phyloP scores from a whole-genome alignment of 1,140 invertebrate species.

The Zophobas atratus region DNA sequence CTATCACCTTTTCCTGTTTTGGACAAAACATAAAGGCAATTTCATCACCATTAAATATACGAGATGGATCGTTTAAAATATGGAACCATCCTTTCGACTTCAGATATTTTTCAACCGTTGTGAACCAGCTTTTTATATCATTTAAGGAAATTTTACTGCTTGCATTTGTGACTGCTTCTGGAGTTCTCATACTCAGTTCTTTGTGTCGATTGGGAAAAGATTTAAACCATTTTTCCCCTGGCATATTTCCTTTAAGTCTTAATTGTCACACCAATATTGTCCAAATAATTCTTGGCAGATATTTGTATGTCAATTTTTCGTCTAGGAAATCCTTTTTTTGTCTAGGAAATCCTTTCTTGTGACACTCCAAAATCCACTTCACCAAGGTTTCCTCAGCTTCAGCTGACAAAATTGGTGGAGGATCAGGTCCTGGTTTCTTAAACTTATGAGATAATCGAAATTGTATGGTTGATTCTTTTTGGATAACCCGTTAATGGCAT shows the following conservation, averaged over 20 bases:
- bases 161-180: conserved; percentile 57
- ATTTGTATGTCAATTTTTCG: background rate
- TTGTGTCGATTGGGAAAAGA: conserved; percentile 63
- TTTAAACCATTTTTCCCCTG: conserved; percentile 64
- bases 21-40: conserved; percentile 64
- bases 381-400: conserved; percentile 12
- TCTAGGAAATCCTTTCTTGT: background rate
- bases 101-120: conserved; percentile 57
- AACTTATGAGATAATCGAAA: conserved; percentile 30
- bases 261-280: conserved; percentile 11
- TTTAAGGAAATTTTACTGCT: conserved; percentile 62
- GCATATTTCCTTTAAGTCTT: conserved; percentile 60
- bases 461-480: conserved; percentile 11
- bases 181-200: conserved; percentile 53
- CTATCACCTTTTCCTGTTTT: conserved; percentile 61
- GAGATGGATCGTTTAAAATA: conserved; percentile 57
- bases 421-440: background rate
- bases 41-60: too few species aligned
- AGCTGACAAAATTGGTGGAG: background rate
- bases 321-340: too few species aligned
- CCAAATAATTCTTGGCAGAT: background rate
- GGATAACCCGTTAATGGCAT: too few species aligned
- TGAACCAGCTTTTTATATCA: conserved; percentile 62
- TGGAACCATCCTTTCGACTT: conserved; percentile 49
- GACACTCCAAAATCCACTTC: conserved; percentile 10